Conservation (phyloP, 1,140 invertebrate species). For the Neocloeon triangulifer region DNA sequence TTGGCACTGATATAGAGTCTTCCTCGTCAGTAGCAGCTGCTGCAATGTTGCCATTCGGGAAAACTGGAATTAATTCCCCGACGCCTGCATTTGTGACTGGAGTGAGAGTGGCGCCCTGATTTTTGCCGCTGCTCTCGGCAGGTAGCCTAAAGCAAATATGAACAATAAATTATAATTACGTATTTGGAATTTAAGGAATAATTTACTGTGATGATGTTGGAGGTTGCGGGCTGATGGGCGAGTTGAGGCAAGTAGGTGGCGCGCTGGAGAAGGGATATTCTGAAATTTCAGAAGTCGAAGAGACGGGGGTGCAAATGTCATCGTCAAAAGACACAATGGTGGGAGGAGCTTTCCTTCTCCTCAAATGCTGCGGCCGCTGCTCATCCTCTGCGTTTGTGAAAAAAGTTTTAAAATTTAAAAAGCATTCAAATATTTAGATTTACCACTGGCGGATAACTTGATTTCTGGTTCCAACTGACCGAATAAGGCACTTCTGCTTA, state of each 20-base stretch:
- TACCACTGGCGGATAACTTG: constrained; percentile 4
- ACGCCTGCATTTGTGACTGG: constrained; percentile 20
- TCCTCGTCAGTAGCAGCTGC: no score
- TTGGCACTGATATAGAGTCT: constrained; percentile 19
- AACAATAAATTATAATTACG: no score
- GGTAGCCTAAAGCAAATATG: constrained; percentile 17
- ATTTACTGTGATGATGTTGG: neutral
- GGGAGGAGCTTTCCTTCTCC: constrained; percentile 28
- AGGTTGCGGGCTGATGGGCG: constrained; percentile 16
- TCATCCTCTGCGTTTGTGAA: constrained; percentile 19
- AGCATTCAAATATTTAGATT: constrained; percentile 1
- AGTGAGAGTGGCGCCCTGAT: constrained; percentile 18
- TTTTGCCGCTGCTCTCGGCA: constrained; percentile 18
- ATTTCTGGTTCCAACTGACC: constrained; percentile 10
- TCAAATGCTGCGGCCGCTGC: constrained; percentile 27
- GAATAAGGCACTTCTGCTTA: no score
- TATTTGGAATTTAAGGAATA: no score
- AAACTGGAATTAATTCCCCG: constrained; percentile 24
- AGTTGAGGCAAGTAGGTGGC: constrained; percentile 35
- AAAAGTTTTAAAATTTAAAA: constrained; percentile 8
- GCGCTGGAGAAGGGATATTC: constrained; percentile 28
- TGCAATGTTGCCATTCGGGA: constrained; percentile 15
- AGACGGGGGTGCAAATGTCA: no score
- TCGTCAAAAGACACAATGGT: constrained; percentile 42
- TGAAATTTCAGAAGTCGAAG: no score